A percentile compares a stretch with the other conserved stretches of the same genome.
Conservation (phyloP, 2,888 invertebrate genomes). For the Parelbella ahira region DNA sequence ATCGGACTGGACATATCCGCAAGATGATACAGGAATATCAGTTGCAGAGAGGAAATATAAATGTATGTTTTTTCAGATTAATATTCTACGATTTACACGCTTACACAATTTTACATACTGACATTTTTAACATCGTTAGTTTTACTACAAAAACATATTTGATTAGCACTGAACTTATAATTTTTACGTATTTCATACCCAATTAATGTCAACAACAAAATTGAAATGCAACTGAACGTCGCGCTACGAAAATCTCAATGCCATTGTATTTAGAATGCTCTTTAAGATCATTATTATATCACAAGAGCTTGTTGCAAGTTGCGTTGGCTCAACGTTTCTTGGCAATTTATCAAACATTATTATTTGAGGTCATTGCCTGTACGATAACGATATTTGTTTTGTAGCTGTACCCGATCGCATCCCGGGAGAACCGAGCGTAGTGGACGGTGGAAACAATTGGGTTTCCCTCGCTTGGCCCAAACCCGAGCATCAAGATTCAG, state of each 20-base stretch:
- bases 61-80: constrained; percentile 46
- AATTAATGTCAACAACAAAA: too few species aligned
- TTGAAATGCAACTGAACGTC: too few species aligned
- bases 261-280: too few species aligned
- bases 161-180: too few species aligned
- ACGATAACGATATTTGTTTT: constrained; percentile 53
- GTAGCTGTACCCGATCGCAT: constrained; percentile 91
- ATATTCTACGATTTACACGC: too few species aligned
- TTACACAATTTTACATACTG: too few species aligned
- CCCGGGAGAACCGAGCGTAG: constrained; percentile 85
- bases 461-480: constrained; percentile 92
- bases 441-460: constrained; percentile 93
- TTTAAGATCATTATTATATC: constrained; percentile 2
- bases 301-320: constrained; percentile 10
- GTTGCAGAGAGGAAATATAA: constrained; percentile 78
- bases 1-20: constrained; percentile 82
- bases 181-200: too few species aligned
- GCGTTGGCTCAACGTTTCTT: constrained; percentile 48
- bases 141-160: too few species aligned
- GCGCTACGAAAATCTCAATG: too few species aligned
- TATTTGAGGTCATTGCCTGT: constrained; percentile 60
- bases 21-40: constrained; percentile 53
- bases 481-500: constrained; percentile 82
- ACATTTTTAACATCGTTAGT: too few species aligned
- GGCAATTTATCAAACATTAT: constrained; percentile 54